Base-by-base conservation (phyloP, 2,113 vertebrate genomes). In the Myiozetetes cayanensis region DNA sequence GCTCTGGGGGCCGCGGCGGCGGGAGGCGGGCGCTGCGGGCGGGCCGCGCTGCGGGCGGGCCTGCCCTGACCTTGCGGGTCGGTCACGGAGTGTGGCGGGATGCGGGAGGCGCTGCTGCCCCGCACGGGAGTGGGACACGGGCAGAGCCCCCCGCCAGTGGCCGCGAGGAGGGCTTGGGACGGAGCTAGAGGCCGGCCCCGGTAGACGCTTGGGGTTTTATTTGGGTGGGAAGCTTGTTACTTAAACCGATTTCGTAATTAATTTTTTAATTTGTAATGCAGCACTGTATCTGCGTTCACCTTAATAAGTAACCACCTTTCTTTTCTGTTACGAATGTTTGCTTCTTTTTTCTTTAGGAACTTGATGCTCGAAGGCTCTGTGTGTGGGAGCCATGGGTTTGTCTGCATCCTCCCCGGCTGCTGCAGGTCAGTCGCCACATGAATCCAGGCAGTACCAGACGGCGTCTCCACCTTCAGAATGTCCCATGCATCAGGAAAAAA, bases 401-500 rank as follows among this genome's bases (percentile, higher is more conserved):
- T 98, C 98, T 0, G 62, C 97, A 4, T 99, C 98, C 39, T 90
- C 97, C 67, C 97, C 97, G 14, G 50, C 97, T 23, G 86, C 96
- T 1, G 94, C 96, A 0, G 96, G 97, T 13, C 94, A 74, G 63
- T 55, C 97, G 1, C 97, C 98, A 4, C 67, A 79, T 4, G 78
- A 74, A 24, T 63, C 97, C 63, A 31, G 65, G 14, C 56, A 80
- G 2, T 55, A 72, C 4, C 77, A 84, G 12, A 15, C 58, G 1
- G 77, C 10, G 0, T 58, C 95, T 6, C 94, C 97, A 3, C 97
- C 98, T 23, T 96, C 98, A 39, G 96, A 97, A 63, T 98, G 98
- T 61, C 98, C 98, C 4, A 98, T 98, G 98, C 98, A 98, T 46
- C 98, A 96, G 82, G 71, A 98, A 33, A 96, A 98, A n/a, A 89